A percentile compares a stretch with the other conserved stretches of the same genome.
phyloP scores from a whole-genome alignment of 2,797 vertebrate species.

The Antennarius maculatus region DNA sequence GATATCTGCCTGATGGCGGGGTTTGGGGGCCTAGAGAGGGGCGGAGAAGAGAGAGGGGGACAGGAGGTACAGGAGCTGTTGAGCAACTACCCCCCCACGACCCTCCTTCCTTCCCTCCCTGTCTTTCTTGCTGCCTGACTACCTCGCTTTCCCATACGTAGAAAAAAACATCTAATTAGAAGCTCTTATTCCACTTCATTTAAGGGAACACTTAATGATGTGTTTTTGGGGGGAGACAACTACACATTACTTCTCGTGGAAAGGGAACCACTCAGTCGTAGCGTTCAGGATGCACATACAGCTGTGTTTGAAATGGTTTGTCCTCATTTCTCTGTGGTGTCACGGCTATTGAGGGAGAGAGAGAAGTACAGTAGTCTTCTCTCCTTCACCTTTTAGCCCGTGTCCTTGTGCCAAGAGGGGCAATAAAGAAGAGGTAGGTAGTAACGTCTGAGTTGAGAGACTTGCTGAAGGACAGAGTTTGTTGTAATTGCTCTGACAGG shows the following conservation, averaged over 20 bases:
- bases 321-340: conserved; percentile 49
- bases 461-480: conserved; percentile 72
- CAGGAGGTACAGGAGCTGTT: conserved; percentile 71
- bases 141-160: conserved; percentile 71
- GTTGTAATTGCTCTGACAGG: conserved; percentile 82
- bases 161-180: conserved; percentile 80
- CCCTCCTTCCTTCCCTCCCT: conserved; percentile 57
- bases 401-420: conserved; percentile 47
- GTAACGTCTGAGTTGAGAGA: conserved; percentile 71
- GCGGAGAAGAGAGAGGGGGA: conserved; percentile 55
- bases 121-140: conserved; percentile 76
- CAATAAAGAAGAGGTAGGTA: conserved; percentile 48
- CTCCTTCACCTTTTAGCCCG: conserved; percentile 61
- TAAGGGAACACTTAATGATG: conserved; percentile 83
- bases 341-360: conserved; percentile 26
- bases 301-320: conserved; percentile 71
- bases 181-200: conserved; percentile 86
- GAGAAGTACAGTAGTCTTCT: conserved; percentile 19
- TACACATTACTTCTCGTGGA: conserved; percentile 79
- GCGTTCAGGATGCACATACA: conserved; percentile 72
- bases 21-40: conserved; percentile 75
- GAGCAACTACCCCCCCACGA: conserved; percentile 51
- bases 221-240: conserved; percentile 80
- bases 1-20: conserved; percentile 83
- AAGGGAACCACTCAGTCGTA: conserved; percentile 67